A percentile compares a stretch with the other conserved stretches of the same genome.
Evolutionary conservation across 2,113 vertebrate genomes (phyloP).

Genomic region (Phycodurus eques): DNA sequence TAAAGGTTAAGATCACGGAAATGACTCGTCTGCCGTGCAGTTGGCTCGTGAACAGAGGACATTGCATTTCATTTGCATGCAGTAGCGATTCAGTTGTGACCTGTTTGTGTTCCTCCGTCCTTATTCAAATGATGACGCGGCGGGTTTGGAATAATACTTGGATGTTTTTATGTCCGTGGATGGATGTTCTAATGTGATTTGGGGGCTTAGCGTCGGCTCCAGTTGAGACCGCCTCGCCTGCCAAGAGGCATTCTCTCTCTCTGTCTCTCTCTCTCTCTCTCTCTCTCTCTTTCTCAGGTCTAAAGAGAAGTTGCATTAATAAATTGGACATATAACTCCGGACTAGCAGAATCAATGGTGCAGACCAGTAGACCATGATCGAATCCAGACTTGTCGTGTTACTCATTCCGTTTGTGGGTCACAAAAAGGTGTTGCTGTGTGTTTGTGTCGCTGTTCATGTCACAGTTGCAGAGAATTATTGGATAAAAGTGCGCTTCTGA

Average conservation of each 20-base stretch:
- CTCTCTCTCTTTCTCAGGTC: background rate
- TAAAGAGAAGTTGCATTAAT: constrained; percentile 24
- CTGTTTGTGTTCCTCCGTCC: constrained; percentile 15
- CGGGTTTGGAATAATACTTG: constrained; percentile 8
- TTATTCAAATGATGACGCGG: constrained; percentile 4
- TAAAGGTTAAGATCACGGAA: constrained; percentile 29
- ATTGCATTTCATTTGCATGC: constrained; percentile 57
- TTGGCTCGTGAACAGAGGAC: constrained; percentile 35
- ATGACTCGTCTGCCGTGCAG: constrained; percentile 21
- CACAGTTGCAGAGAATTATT: background rate
- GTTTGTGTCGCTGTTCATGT: constrained; percentile 12
- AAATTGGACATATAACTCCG: constrained; percentile 12
- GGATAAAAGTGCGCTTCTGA: constrained; percentile 18
- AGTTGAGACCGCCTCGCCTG: constrained; percentile 27
- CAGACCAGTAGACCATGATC: background rate
- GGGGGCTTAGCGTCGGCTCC: constrained; percentile 10
- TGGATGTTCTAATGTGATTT: constrained; percentile 29
- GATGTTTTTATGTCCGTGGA: constrained; percentile 16
- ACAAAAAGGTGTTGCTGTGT: constrained; percentile 15
- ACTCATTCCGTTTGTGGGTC: constrained; percentile 9
- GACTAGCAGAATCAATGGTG: constrained; percentile 6
- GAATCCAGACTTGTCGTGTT: background rate
- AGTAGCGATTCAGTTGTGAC: constrained; percentile 29
- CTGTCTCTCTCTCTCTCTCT: no score
- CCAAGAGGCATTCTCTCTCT: constrained; percentile 20